These are phyloP conservation scores for Caenorhabditis remanei DNA, from an alignment of 1,140 invertebrate genomes.

Conservation along the genomic window DNA sequence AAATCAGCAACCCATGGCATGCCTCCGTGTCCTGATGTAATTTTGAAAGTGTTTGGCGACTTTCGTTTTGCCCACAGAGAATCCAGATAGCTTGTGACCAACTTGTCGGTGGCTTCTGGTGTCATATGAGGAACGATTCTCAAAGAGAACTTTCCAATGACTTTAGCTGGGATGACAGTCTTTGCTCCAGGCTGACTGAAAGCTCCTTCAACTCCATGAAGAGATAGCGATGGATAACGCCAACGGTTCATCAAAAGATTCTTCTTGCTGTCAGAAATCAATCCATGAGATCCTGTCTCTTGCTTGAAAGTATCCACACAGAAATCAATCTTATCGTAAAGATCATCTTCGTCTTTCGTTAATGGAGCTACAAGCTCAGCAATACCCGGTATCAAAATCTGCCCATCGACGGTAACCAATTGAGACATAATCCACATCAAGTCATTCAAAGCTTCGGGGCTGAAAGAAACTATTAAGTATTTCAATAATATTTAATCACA, in stretches of 20 bases:
- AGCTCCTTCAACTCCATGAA: slow-evolving; percentile 86
- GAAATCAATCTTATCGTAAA: slow-evolving; percentile 91
- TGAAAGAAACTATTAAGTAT: slow-evolving; percentile 60
- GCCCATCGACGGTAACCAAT: slow-evolving; percentile 87
- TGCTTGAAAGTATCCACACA: slow-evolving; percentile 85
- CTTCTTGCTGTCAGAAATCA: slow-evolving; percentile 85
- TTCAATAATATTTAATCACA: not conserved
- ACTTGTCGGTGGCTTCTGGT: slow-evolving; percentile 80
- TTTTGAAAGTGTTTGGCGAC: slow-evolving; percentile 66
- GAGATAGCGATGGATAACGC: slow-evolving; percentile 74
- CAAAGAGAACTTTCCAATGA: slow-evolving; percentile 95
- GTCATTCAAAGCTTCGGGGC: slow-evolving; percentile 89
- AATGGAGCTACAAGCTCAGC: slow-evolving; percentile 85
- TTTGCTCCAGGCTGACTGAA: slow-evolving; percentile 92
- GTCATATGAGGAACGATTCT: slow-evolving; percentile 92
- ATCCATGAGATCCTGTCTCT: slow-evolving; percentile 83
- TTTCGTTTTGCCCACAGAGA: slow-evolving; percentile 64
- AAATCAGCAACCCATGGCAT: slow-evolving; percentile 92
- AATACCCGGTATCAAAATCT: slow-evolving; percentile 86
- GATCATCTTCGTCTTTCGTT: slow-evolving; percentile 84
- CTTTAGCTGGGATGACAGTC: slow-evolving; percentile 89
- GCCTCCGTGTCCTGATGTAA: slow-evolving; percentile 84
- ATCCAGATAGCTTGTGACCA: slow-evolving; percentile 65
- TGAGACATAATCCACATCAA: slow-evolving; percentile 87
- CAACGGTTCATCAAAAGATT: slow-evolving; percentile 76